These are phyloP conservation scores for Drosophila mettleri DNA, from an alignment of 2,888 invertebrate genomes.

Conservation along the genomic window DNA sequence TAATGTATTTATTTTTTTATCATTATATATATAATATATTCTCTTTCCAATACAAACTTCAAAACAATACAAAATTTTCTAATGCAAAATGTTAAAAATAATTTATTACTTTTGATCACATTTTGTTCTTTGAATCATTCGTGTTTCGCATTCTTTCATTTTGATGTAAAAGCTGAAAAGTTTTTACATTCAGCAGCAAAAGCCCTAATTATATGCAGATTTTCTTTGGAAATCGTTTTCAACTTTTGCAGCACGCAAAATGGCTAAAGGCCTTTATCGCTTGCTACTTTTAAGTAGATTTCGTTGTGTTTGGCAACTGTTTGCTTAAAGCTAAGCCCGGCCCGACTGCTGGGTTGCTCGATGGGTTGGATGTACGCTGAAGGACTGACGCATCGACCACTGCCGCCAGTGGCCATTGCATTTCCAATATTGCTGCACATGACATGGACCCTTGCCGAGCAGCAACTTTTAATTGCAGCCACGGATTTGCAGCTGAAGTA, in stretches of 20 bases:
- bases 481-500: constrained; percentile 52
- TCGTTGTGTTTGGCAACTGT: constrained; percentile 28
- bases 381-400: constrained; percentile 22
- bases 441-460: constrained; percentile 45
- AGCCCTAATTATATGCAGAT: constrained; percentile 25
- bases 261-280: constrained; percentile 15
- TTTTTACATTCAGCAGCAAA: constrained; percentile 1
- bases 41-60: no score
- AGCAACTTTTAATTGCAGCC: constrained; percentile 74
- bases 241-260: constrained; percentile 11
- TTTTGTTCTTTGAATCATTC: background rate
- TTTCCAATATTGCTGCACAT: constrained; percentile 55
- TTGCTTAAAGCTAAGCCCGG: constrained; percentile 36
- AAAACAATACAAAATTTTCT: background rate
- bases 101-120: background rate
- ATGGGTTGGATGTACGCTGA: background rate
- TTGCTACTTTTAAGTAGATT: constrained; percentile 26
- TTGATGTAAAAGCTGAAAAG: constrained; percentile 1
- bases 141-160: background rate
- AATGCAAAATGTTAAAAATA: background rate
- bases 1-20: no score
- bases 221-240: constrained; percentile 21
- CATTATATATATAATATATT: no score
- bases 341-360: background rate
- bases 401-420: constrained; percentile 38